Evolutionary conservation across 2,113 vertebrate species (phyloP).

Genomic region (Pao palembangensis): DNA sequence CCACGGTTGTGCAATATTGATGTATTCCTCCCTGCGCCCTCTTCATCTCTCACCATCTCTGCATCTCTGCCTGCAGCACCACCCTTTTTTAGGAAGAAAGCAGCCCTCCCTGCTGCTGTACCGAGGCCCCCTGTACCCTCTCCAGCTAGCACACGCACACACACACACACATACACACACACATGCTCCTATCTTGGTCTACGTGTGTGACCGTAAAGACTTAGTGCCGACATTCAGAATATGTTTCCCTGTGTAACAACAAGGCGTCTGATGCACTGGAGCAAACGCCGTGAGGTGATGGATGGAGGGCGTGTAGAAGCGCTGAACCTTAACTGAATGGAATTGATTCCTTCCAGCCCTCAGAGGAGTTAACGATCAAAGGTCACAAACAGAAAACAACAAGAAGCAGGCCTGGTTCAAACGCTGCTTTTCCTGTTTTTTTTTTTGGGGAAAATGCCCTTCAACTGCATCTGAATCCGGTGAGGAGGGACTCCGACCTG

Average conservation of each 20-base stretch:
- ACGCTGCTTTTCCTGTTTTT: no score
- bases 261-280: neutral
- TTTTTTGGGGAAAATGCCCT: no score
- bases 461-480: no score
- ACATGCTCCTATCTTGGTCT: neutral
- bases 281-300: constrained; percentile 1
- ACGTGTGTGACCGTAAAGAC: no score
- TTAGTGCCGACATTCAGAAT: no score
- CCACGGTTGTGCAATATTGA: constrained; percentile 50
- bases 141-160: constrained; percentile 1
- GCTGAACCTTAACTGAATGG: constrained; percentile 44
- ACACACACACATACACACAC: neutral
- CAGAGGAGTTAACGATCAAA: constrained; percentile 21
- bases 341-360: constrained; percentile 46
- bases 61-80: constrained; percentile 4
- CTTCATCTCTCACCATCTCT: constrained; percentile 34
- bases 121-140: neutral
- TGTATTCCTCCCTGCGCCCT: constrained; percentile 54
- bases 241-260: neutral
- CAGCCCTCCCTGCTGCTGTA: neutral
- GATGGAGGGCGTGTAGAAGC: constrained; percentile 15
- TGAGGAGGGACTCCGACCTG: no score
- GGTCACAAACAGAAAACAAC: neutral
- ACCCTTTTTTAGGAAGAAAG: constrained; percentile 22
- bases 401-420: no score